phyloP scores from a whole-genome alignment of 2,888 invertebrate species.

The Baronia brevicornis region DNA sequence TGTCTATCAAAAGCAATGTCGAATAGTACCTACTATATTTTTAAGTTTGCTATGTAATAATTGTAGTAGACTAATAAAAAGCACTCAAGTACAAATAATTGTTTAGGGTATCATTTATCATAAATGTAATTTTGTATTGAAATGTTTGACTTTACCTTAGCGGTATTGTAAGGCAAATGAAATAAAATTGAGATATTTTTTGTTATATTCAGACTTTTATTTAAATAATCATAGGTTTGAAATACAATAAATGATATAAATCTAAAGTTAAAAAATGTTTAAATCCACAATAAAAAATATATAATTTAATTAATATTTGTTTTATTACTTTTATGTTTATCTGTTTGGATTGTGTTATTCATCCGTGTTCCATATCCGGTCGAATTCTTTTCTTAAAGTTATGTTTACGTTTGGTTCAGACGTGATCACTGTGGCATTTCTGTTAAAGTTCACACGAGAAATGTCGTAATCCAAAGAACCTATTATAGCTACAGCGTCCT shows the following conservation, averaged over 20 bases:
- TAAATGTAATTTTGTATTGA: conserved; percentile 31
- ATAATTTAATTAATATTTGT: conserved; percentile 14
- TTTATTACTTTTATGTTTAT: conserved; percentile 13
- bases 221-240: conserved; percentile 22
- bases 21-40: conserved; percentile 6
- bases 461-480: conserved; percentile 45
- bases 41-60: conserved; percentile 8
- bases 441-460: conserved; percentile 33
- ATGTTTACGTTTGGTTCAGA: conserved; percentile 35
- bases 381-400: conserved; percentile 42
- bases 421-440: conserved; percentile 41
- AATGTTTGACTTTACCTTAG: conserved; percentile 24
- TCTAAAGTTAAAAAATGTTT: no score
- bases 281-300: background rate
- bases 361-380: conserved; percentile 40
- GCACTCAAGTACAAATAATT: conserved; percentile 68
- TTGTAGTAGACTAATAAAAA: conserved; percentile 25
- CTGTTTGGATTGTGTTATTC: conserved; percentile 11
- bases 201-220: conserved; percentile 49
- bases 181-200: conserved; percentile 66
- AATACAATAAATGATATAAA: conserved; percentile 10
- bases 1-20: no score
- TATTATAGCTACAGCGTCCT: conserved; percentile 40
- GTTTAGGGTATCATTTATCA: conserved; percentile 27
- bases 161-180: conserved; percentile 45